phyloP scores from a whole-genome alignment of 2,113 vertebrate genomes.

The Guaruba guarouba region DNA sequence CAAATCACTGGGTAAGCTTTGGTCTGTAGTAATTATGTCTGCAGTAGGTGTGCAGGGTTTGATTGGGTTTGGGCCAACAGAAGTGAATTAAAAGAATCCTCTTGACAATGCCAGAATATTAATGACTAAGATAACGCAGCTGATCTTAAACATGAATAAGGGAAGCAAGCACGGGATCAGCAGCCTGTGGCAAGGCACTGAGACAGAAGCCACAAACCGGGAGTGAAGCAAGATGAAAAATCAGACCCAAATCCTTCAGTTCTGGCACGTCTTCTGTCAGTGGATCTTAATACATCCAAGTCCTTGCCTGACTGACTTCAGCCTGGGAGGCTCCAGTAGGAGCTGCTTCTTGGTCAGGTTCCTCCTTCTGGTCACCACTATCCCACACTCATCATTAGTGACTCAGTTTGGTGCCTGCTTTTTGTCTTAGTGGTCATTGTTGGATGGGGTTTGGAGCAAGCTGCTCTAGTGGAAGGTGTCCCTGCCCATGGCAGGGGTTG shows the following conservation, averaged over 20 bases:
- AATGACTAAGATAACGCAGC: not conserved
- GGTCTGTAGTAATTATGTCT: not conserved
- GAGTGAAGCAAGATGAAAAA: not conserved
- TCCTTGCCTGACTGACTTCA: not conserved
- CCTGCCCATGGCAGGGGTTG: not conserved
- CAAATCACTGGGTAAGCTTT: not conserved
- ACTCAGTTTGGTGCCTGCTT: not conserved
- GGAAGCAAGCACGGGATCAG: not conserved
- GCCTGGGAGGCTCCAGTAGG: not conserved
- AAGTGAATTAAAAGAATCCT: not conserved
- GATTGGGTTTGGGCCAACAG: not conserved
- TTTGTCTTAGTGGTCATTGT: not conserved
- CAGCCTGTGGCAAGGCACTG: not conserved
- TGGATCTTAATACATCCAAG: not conserved
- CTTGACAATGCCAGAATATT: not conserved
- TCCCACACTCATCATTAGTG: not conserved
- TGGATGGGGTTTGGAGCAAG: not conserved
- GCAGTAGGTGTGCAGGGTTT: not conserved
- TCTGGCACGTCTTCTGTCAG: rapidly evolving
- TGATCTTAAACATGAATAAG: not conserved
- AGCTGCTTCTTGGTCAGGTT: not conserved
- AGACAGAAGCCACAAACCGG: not conserved
- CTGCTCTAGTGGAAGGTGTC: not conserved
- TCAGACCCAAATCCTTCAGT: not conserved
- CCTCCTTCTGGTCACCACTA: not conserved